These are phyloP conservation scores for Entelurus aequoreus DNA, from an alignment of 2,113 vertebrate species.

Conservation along the genomic window DNA sequence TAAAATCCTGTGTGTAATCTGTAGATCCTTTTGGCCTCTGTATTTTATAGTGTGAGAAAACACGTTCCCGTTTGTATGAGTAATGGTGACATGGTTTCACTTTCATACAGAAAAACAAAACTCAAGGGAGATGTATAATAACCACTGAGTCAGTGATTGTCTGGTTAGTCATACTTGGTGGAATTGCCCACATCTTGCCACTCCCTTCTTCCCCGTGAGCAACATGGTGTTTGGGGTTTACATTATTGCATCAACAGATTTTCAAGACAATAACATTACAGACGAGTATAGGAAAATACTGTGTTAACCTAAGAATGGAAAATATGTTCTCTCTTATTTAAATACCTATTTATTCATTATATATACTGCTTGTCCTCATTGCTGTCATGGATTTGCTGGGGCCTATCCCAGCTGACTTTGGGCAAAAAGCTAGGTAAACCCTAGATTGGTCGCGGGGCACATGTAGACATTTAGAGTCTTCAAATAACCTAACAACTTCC, in stretches of 20 bases:
- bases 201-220: not conserved
- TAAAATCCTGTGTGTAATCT: too few species aligned
- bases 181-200: not conserved
- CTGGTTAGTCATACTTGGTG: not conserved
- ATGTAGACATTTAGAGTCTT: too few species aligned
- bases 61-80: not conserved
- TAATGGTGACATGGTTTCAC: not conserved
- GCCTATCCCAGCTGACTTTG: too few species aligned
- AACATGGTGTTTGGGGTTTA: not conserved
- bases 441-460: too few species aligned
- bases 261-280: not conserved
- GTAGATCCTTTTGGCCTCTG: too few species aligned
- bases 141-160: not conserved
- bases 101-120: not conserved
- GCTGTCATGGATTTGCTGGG: too few species aligned
- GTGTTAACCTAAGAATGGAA: too few species aligned
- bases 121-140: not conserved
- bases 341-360: too few species aligned
- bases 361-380: too few species aligned
- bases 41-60: too few species aligned
- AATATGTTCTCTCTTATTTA: not conserved
- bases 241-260: not conserved
- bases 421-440: too few species aligned
- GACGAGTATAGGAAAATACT: not conserved
- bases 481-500: too few species aligned